Evolutionary conservation across 2,888 invertebrate species (phyloP).

Genomic region (Meteorus colon): DNA sequence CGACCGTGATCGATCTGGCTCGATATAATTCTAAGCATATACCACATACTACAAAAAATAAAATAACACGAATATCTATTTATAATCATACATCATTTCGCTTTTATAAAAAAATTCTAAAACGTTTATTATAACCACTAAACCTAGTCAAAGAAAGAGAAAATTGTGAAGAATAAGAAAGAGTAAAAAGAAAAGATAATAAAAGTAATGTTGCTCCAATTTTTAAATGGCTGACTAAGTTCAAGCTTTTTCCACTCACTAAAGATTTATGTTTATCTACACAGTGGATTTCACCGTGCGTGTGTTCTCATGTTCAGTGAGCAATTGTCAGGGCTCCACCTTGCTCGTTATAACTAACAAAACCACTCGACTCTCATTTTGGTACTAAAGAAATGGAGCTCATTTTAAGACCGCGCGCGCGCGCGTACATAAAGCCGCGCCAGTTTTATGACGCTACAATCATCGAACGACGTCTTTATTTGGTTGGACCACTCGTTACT

Average conservation of each 20-base stretch:
- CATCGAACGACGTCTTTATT: conserved; percentile 54
- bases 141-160: too few species aligned
- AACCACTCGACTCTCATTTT: conserved; percentile 6
- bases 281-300: neutral
- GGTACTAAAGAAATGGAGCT: neutral
- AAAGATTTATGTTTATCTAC: conserved; percentile 1
- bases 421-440: neutral
- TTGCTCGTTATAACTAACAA: conserved; percentile 5
- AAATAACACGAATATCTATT: neutral
- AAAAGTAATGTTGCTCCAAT: neutral
- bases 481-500: conserved; percentile 50
- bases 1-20: conserved; percentile 62
- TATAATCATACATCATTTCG: conserved; percentile 7
- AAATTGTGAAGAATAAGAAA: neutral
- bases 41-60: conserved; percentile 19
- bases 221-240: neutral
- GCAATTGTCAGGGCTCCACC: neutral
- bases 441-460: conserved; percentile 53
- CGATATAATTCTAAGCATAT: conserved; percentile 62
- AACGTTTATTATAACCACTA: neutral
- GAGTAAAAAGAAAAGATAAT: neutral
- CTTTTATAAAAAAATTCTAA: neutral
- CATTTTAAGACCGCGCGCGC: neutral
- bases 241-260: conserved; percentile 16
- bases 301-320: neutral